These are phyloP conservation scores for Agriopis marginaria DNA, from an alignment of 2,888 invertebrate genomes.

Conservation along the genomic window DNA sequence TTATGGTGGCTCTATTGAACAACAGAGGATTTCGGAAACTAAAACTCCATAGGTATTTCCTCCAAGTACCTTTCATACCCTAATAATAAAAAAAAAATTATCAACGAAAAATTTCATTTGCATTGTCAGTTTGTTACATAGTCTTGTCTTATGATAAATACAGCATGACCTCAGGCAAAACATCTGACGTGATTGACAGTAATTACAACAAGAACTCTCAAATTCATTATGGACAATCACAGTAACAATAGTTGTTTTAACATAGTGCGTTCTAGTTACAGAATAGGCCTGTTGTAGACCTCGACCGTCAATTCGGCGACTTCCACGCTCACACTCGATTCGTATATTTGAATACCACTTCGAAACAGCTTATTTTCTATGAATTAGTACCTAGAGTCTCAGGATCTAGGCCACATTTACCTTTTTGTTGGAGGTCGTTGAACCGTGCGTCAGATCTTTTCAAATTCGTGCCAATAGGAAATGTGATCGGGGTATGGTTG, in stretches of 20 bases:
- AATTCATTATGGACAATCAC: background rate
- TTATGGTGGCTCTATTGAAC: too few species aligned
- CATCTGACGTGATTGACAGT: background rate
- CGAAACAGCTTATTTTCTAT: conserved; percentile 47
- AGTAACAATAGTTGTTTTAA: background rate
- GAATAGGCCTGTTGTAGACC: conserved; percentile 50
- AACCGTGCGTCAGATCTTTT: conserved; percentile 45
- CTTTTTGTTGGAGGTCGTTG: conserved; percentile 52
- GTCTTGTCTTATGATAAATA: background rate
- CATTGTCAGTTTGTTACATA: background rate
- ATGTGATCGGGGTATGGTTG: conserved; percentile 24
- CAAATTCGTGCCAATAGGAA: conserved; percentile 31
- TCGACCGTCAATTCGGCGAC: conserved; percentile 39
- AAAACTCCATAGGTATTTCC: too few species aligned
- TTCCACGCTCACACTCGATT: conserved; percentile 53
- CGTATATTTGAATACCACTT: conserved; percentile 62
- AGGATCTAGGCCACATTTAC: conserved; percentile 45
- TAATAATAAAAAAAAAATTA: too few species aligned
- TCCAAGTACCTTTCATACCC: too few species aligned
- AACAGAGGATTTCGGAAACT: too few species aligned
- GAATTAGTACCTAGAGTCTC: conserved; percentile 45
- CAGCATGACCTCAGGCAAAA: background rate
- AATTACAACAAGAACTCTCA: background rate
- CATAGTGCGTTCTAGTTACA: conserved; percentile 31
- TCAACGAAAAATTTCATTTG: too few species aligned